A percentile compares a stretch with the other conserved stretches of the same genome.
phyloP scores from a whole-genome alignment of 2,797 vertebrate species.

The Microtus californicus region DNA sequence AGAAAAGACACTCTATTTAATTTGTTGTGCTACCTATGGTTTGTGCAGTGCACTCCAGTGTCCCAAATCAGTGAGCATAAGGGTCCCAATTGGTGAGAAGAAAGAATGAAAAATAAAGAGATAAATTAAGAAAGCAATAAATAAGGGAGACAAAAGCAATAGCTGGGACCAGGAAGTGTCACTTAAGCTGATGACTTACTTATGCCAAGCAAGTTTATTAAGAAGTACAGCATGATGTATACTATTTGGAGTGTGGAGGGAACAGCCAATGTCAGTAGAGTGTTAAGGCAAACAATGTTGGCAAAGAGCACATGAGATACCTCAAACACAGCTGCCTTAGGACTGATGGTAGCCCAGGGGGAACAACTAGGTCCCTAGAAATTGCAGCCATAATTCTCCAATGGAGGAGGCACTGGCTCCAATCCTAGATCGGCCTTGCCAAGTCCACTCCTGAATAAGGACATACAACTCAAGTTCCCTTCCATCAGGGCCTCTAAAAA shows the following conservation, averaged over 20 bases:
- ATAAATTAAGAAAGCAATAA: neutral
- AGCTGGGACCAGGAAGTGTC: neutral
- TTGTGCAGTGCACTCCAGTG: neutral
- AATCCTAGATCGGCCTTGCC: neutral
- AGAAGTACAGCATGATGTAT: neutral
- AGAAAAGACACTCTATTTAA: neutral
- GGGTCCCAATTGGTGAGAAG: neutral
- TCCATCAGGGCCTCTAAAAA: neutral
- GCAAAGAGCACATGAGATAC: neutral
- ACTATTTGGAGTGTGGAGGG: accelerated
- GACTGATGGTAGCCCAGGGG: neutral
- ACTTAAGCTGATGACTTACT: neutral
- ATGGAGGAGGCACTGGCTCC: no score
- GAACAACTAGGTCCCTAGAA: neutral
- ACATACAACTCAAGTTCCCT: neutral
- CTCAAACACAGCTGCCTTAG: neutral
- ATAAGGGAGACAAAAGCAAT: neutral
- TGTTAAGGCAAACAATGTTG: neutral
- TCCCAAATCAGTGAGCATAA: neutral
- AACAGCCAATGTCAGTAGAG: neutral
- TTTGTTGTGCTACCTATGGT: neutral
- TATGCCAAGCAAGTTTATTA: neutral
- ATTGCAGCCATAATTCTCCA: neutral
- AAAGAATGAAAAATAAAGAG: neutral
- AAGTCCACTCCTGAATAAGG: neutral